Evolutionary conservation across 2,797 vertebrate genomes (phyloP), one percentile per base, ranked within the genome.

Genomic region (Centroberyx gerrardi): DNA sequence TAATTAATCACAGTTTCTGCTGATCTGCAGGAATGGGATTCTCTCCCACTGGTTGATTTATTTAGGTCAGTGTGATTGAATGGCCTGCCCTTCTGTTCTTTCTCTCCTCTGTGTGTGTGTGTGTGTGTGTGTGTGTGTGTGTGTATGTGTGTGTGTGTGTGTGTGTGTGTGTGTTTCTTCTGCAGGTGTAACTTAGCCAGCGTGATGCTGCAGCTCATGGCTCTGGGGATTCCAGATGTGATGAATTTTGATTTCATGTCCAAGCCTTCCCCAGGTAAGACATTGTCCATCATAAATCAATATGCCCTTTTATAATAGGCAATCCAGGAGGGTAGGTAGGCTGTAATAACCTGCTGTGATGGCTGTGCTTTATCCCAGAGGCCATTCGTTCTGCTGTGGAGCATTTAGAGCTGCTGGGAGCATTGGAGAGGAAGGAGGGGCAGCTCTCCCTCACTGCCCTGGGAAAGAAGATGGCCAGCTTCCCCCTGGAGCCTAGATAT

Each of bases 161-260:
- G 18, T 48, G 27, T 52, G 22, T 67, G 40, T 28, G 38, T 61
- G 66, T 29, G 13, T 42, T n/a, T 44, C 9, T 13, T 27, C 48
- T 85, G 59, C 82, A 99, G 98, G 92, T 99, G 98, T 93, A 99
- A 99, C 87, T 82, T 99, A 62, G 94, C 97, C 0, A 91, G 96
- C 0, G 98, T 99, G 71, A 91, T 99, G 88, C 95, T 99, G 74
- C 98, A 99, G 82, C 97, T 99, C 51, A 94, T 99, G 68, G 98
- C 98, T 29, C 90, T 99, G 81, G 96, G 95, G 83, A 94, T 99
- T 87, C 96, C 97, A 71, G 94, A 98, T 0, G 96, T 99, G 76
- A 96, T 97, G 64, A 97, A 96, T 78, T 99, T 99, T 93, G 98
- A 99, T 86, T 99, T 99, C 88, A 96, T 99, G 96, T 98, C 98